Evolutionary conservation across 2,797 vertebrate species (phyloP).

Genomic region (Fratercula arctica): DNA sequence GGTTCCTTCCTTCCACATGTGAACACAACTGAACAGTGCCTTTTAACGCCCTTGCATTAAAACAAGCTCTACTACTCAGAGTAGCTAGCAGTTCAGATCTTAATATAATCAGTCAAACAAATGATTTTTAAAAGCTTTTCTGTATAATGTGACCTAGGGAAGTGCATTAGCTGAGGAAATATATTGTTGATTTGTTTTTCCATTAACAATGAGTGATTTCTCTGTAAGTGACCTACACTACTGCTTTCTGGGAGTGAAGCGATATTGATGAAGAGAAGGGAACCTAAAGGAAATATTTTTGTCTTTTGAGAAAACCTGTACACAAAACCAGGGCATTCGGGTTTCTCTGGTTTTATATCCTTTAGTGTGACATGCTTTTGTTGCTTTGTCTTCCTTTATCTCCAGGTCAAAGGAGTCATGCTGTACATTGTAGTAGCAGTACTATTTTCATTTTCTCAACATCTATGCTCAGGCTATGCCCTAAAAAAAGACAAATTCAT

Average conservation of each 20-base stretch:
- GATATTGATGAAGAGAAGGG: not conserved
- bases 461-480: slow-evolving; percentile 12
- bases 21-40: not conserved
- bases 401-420: slow-evolving; percentile 59
- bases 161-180: slow-evolving; percentile 37
- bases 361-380: slow-evolving; percentile 25
- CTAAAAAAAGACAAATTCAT: slow-evolving; percentile 57
- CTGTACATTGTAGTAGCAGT: slow-evolving; percentile 21
- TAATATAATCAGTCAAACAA: slow-evolving; percentile 37
- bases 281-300: slow-evolving; percentile 8
- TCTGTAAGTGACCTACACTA: not conserved
- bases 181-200: slow-evolving; percentile 47
- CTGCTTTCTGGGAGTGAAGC: slow-evolving; percentile 23
- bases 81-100: not conserved
- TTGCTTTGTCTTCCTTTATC: slow-evolving; percentile 58
- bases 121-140: slow-evolving; percentile 44
- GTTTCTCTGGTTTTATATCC: slow-evolving; percentile 36
- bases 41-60: slow-evolving; percentile 6
- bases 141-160: slow-evolving; percentile 17
- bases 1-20: not conserved
- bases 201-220: slow-evolving; percentile 50
- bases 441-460: slow-evolving; percentile 31
- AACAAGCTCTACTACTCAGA: not conserved
- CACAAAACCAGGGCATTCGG: not conserved
- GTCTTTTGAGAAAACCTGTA: not conserved